Conservation (phyloP, 2,888 invertebrate species). For the Lycia hirtaria region DNA sequence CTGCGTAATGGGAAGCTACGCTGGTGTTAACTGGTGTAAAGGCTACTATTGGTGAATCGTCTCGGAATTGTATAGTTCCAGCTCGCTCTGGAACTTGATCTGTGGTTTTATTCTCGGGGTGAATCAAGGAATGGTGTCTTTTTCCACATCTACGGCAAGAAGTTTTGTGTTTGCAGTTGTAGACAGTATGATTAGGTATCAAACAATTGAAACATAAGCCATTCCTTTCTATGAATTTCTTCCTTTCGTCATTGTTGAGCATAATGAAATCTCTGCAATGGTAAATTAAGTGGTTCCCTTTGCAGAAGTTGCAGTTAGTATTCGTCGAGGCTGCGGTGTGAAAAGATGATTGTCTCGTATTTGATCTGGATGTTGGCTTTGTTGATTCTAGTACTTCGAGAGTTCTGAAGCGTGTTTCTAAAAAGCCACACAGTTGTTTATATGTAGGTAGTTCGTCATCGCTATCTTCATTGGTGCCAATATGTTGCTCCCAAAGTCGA, state of each 20-base stretch:
- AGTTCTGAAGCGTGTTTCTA: too few relatives aligned
- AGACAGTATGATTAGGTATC: background rate
- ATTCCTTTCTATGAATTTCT: background rate
- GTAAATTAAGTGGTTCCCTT: background rate
- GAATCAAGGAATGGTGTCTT: background rate
- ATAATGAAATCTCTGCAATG: background rate
- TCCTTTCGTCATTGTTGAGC: background rate
- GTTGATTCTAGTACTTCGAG: background rate
- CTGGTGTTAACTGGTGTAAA: constrained; percentile 18
- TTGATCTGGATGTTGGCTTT: background rate
- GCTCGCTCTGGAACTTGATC: background rate
- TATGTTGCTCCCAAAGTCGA: too few relatives aligned
- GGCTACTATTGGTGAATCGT: background rate
- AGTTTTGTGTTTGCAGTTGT: constrained; percentile 3
- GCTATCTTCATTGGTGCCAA: too few relatives aligned
- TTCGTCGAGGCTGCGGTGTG: background rate
- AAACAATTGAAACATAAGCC: background rate
- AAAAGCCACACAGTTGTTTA: too few relatives aligned
- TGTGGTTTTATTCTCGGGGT: background rate
- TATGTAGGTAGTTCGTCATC: too few relatives aligned
- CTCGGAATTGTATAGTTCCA: background rate
- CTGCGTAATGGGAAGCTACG: constrained; percentile 13
- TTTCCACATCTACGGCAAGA: too few relatives aligned
- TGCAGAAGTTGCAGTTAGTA: background rate
- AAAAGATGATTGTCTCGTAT: background rate